phyloP scores from a whole-genome alignment of 2,113 vertebrate species.

The Ailurus styani region DNA sequence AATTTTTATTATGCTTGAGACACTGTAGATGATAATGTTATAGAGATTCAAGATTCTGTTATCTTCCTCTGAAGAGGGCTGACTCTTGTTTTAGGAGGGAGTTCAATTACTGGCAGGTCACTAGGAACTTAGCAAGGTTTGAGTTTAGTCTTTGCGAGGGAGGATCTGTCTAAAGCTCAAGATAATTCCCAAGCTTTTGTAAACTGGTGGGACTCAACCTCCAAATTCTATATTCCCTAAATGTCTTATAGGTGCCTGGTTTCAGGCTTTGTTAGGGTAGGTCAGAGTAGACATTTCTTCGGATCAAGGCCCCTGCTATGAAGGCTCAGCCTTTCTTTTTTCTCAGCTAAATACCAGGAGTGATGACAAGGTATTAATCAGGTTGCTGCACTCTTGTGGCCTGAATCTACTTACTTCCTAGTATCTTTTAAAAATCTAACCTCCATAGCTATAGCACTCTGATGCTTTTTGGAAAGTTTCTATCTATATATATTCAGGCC shows the following conservation, averaged over 20 bases:
- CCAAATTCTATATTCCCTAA: background rate
- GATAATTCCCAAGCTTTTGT: background rate
- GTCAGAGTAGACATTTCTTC: background rate
- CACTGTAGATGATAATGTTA: background rate
- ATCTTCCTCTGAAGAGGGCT: background rate
- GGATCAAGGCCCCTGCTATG: background rate
- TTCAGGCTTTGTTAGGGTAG: background rate
- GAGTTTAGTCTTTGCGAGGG: background rate
- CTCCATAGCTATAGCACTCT: background rate
- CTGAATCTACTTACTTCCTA: background rate
- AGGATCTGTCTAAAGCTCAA: background rate
- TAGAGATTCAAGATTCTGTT: background rate
- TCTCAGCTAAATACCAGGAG: background rate
- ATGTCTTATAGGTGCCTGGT: background rate
- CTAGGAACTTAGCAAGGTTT: background rate
- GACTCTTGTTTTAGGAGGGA: background rate
- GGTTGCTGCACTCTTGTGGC: background rate
- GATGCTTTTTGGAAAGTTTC: background rate
- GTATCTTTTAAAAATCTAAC: background rate
- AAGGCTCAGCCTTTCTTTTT: background rate
- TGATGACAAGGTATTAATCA: background rate
- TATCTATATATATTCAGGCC: background rate
- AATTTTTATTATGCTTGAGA: background rate
- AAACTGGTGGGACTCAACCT: background rate
- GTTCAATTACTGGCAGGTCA: background rate